Conservation (phyloP, 2,888 invertebrate species). For the Tetranychus piercei region DNA sequence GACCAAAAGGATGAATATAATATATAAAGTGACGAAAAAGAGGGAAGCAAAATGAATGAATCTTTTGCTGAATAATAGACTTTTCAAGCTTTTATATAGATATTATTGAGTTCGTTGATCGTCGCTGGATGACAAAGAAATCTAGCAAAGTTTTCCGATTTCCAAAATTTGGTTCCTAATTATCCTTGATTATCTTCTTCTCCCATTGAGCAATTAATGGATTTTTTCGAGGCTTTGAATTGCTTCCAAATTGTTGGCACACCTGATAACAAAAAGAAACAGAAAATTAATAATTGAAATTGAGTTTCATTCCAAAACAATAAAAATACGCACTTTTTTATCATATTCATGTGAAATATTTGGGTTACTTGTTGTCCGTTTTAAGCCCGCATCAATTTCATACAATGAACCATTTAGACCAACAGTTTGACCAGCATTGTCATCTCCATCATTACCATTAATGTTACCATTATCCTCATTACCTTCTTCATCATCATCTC, state of each 20-base stretch:
- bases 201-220: constrained; percentile 22
- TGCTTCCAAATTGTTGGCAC: neutral
- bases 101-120: no score
- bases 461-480: neutral
- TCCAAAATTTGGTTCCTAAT: neutral
- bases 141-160: no score
- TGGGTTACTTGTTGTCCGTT: constrained; percentile 31
- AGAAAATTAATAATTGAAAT: neutral
- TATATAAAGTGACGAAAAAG: no score
- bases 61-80: no score
- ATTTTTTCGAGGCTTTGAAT: constrained; percentile 8
- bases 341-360: constrained; percentile 26
- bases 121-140: no score
- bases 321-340: constrained; percentile 12
- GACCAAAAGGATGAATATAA: no score
- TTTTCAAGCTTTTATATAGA: no score
- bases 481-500: constrained; percentile 33
- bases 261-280: neutral
- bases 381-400: neutral
- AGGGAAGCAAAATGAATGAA: no score
- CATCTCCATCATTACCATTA: constrained; percentile 16
- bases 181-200: constrained; percentile 19
- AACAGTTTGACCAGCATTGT: constrained; percentile 29
- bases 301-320: neutral
- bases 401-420: neutral